Percentiles rank a stretch among this genome's conserved stretches.
Evolutionary conservation across 2,888 invertebrate genomes (phyloP).

Genomic region (Digitonthophagus gazella): DNA sequence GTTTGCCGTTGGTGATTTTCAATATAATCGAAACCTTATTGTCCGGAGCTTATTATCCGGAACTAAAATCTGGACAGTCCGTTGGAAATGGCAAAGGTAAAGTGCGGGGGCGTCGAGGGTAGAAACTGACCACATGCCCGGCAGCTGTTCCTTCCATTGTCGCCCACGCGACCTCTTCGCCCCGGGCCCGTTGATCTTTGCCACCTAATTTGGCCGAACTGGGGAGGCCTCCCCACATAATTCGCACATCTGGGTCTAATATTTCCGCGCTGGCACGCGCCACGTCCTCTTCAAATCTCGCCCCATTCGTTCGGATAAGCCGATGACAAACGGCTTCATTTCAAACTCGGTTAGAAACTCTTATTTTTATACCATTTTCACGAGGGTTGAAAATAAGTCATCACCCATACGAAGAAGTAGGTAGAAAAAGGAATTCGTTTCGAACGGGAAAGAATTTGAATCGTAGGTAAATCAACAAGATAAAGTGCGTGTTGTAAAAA

Average conservation of each 20-base stretch:
- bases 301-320: slow-evolving; percentile 1
- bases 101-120: slow-evolving; percentile 42
- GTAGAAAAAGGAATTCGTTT: no score
- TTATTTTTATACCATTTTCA: neutral
- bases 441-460: no score
- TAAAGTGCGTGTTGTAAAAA: no score
- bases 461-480: no score
- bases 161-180: slow-evolving; percentile 47
- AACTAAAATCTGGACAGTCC: slow-evolving; percentile 47
- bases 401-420: no score
- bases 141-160: slow-evolving; percentile 49
- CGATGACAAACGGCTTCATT: slow-evolving; percentile 15
- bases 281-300: slow-evolving; percentile 6
- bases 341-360: neutral
- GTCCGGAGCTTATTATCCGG: slow-evolving; percentile 48
- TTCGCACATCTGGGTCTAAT: slow-evolving; percentile 37
- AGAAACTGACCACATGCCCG: slow-evolving; percentile 43
- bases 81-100: slow-evolving; percentile 32
- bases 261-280: slow-evolving; percentile 28
- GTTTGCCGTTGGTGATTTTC: neutral
- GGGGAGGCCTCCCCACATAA: slow-evolving; percentile 23
- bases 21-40: neutral
- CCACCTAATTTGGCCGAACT: slow-evolving; percentile 47
- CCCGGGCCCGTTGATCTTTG: slow-evolving; percentile 39
- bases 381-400: no score